Conservation (phyloP, 2,797 vertebrate genomes). For the Poeciliopsis presidionis region DNA sequence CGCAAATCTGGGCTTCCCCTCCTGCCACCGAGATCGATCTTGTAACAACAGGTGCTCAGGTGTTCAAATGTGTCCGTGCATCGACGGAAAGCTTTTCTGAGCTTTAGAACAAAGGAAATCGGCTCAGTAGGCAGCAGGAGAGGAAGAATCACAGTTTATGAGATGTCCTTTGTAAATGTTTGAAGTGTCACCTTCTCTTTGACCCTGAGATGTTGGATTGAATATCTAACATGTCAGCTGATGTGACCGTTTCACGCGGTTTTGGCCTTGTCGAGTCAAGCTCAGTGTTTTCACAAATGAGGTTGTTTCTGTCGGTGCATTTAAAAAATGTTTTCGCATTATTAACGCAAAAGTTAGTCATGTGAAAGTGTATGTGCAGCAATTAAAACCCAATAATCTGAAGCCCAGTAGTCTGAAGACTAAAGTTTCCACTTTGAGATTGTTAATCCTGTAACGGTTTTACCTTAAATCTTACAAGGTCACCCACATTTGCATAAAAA, state of each 20-base stretch:
- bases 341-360: not conserved
- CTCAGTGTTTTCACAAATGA: not conserved
- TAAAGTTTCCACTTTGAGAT: constrained; percentile 1
- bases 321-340: not conserved
- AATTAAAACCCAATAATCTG: not conserved
- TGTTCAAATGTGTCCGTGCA: constrained; percentile 66
- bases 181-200: constrained; percentile 61
- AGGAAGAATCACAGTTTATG: constrained; percentile 41
- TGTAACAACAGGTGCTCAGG: constrained; percentile 71
- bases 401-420: not conserved
- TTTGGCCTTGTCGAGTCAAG: not conserved
- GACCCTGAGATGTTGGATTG: constrained; percentile 24
- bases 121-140: constrained; percentile 48
- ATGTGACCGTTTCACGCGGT: constrained; percentile 7
- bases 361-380: not conserved
- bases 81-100: constrained; percentile 57
- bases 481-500: constrained; percentile 9
- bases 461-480: constrained; percentile 14
- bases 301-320: not conserved
- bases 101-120: constrained; percentile 69
- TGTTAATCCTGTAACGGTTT: constrained; percentile 1
- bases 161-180: constrained; percentile 58
- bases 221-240: constrained; percentile 31
- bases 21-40: constrained; percentile 66
- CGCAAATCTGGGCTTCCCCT: constrained; percentile 62